Base-by-base conservation (phyloP, 2,797 vertebrate genomes). In the Xiphophorus birchmanni region DNA sequence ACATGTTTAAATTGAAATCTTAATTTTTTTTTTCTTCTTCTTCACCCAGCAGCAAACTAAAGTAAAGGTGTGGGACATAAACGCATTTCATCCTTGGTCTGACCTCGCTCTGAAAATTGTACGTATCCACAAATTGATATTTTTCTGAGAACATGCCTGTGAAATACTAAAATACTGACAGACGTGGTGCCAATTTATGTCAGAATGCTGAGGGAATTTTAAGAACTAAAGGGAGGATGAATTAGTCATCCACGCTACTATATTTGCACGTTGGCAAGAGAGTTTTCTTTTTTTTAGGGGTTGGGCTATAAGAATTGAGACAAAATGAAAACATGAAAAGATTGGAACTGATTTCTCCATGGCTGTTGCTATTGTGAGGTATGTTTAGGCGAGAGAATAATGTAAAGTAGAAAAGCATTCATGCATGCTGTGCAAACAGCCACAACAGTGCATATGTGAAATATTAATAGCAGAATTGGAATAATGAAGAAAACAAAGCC, bases 121-220 rank as follows among this genome's bases (percentile, higher is more conserved):
- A 35, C 23, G 44, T 45, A 54, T 78, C 9, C 48, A n/a, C 48
- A 40, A 42, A 50, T 72, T 71, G 48, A 56, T 71, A 37, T 63
- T 2, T 50, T 21, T 47, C 15, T 65, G 32, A 67, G 32, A 48
- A 48, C 48, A 52, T 77, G n/a, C 42, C 40, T 73, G 50, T 56
- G 69, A 78, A 78, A 45, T 73, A 72, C 26, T 78, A 6, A 54
- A 56, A 60, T 79, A 6, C 73, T 52, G 52, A 78, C 73, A 77
- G 67, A 58, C 48, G 35, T 37, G 58, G 58, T 48, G 11, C 23
- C 18, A 56, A n/a, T 81, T 85, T 21, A 8, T 11, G 15, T 73
- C 56, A 17, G 40, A 74, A 58, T 9, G 37, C 42, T 29, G 40
- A 60, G 69, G 45, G 37, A 72, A 32, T 44, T 72, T 63, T 6